These are phyloP conservation scores for Deilephila porcellus DNA, from an alignment of 2,888 invertebrate species.

Conservation along the genomic window DNA sequence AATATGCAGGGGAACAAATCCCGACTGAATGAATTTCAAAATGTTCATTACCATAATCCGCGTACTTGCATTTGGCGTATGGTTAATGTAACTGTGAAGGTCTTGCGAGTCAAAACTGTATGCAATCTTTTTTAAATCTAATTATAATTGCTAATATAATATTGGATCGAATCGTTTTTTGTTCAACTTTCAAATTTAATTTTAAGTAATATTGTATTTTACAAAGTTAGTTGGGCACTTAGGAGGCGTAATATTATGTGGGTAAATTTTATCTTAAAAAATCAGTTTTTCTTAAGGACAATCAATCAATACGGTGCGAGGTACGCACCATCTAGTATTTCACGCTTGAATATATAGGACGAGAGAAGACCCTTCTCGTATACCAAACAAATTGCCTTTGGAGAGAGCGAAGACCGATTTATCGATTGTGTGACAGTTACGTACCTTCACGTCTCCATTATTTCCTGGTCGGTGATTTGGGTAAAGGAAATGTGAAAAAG, in stretches of 20 bases:
- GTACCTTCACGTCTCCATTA: neutral
- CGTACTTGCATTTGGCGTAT: neutral
- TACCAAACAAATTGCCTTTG: neutral
- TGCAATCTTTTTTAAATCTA: neutral
- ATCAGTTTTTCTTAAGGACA: neutral
- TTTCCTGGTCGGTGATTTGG: neutral
- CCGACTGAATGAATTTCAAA: neutral
- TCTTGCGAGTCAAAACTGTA: neutral
- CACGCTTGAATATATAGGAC: neutral
- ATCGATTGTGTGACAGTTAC: conserved; percentile 3
- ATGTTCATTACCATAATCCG: neutral
- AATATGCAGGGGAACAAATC: neutral
- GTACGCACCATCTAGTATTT: neutral
- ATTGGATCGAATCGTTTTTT: too few species aligned
- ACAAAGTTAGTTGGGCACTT: neutral
- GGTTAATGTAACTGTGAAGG: neutral
- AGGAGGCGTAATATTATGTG: neutral
- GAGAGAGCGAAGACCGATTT: neutral
- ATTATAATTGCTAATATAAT: too few species aligned
- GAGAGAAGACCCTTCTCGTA: conserved; percentile 4
- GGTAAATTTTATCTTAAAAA: neutral
- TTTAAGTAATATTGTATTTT: too few species aligned
- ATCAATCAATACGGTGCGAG: neutral
- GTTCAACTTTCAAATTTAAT: too few species aligned
- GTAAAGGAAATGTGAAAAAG: neutral